Percentiles rank a stretch among this genome's conserved stretches.
Evolutionary conservation across 2,888 invertebrate species (phyloP).

Genomic region (Siphlonurus alternatus): DNA sequence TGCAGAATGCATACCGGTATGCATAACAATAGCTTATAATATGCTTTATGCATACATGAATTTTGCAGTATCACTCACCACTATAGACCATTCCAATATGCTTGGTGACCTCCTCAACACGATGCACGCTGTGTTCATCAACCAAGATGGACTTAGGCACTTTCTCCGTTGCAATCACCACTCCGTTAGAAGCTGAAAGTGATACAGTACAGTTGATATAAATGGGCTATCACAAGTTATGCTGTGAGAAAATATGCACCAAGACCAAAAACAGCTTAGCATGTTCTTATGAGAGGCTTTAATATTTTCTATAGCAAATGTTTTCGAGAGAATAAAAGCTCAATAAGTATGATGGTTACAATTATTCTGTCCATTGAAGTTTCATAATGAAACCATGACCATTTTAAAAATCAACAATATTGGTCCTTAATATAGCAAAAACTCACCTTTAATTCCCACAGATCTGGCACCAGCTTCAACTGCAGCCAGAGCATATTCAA

Average conservation of each 20-base stretch:
- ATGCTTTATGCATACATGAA: too few relatives aligned
- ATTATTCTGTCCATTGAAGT: not conserved
- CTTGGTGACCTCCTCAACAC: slow-evolving; percentile 88
- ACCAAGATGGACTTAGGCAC: slow-evolving; percentile 93
- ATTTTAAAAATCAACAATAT: too few relatives aligned
- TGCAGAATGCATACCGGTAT: too few relatives aligned
- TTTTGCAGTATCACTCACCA: slow-evolving; percentile 32
- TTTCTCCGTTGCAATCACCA: slow-evolving; percentile 97
- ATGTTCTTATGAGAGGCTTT: not conserved
- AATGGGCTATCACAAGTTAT: not conserved
- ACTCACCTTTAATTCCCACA: slow-evolving; percentile 87
- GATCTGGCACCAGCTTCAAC: slow-evolving; percentile 97
- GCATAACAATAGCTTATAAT: too few relatives aligned
- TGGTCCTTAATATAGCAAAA: too few relatives aligned
- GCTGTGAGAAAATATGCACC: not conserved
- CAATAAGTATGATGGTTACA: not conserved
- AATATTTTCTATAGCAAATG: too few relatives aligned
- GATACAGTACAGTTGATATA: too few relatives aligned
- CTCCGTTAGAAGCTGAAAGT: slow-evolving; percentile 80
- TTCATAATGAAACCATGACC: too few relatives aligned
- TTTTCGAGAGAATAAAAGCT: too few relatives aligned
- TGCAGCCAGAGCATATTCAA: slow-evolving; percentile 98
- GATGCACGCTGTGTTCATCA: slow-evolving; percentile 92
- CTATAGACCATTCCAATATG: slow-evolving; percentile 98
- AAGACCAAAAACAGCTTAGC: slow-evolving; percentile 10